Base-by-base conservation (phyloP, 2,113 vertebrate genomes). In the Oreochromis spilurus region DNA sequence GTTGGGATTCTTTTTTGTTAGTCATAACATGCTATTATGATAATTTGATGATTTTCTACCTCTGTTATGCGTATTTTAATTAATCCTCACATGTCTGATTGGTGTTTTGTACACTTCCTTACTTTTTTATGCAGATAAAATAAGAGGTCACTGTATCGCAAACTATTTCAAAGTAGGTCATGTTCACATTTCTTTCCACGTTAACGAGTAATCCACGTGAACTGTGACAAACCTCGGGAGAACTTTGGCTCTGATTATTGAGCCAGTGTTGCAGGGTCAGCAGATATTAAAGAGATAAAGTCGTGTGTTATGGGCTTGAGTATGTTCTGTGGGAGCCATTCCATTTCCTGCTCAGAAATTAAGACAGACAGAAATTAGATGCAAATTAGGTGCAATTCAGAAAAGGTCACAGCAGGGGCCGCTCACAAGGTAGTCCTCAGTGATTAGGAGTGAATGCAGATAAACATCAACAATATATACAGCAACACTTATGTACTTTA, bases 211-310 rank as follows among this genome's bases (percentile, higher is more conserved):
- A 70, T 43, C 36, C 65, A 3, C 5, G 4, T 0, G 38, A 70
- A 26, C 21, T 3, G n/a, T 43, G 38, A 43, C 13, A 6, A 70
- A 70, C 65, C 0, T 70, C n/a, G 14, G 21, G 65, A 45, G 12
- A 70, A 43, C 65, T 70, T 43, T 43, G n/a, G 36, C 65, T 70
- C 65, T 0, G 21, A 43, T 70, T 1, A 1, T 45, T 4, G 65
- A 0, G 3, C 65, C 38, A 0, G 13, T 70, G 65, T 0, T 16
- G 38, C 65, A 45, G 65, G 38, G 21, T 24, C 65, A 4, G 67
- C 0, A 9, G 14, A 72, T 45, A 72, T 45, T 29, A 72, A 45
- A 72, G 10, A 6, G 21, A 72, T 40, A 2, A 70, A 26, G 4
- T 24, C 17, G 17, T 60, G 54, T 31, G 17, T 36, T 62, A 62